phyloP scores from a whole-genome alignment of 1,140 invertebrate genomes.

The Temnothorax curvispinosus region DNA sequence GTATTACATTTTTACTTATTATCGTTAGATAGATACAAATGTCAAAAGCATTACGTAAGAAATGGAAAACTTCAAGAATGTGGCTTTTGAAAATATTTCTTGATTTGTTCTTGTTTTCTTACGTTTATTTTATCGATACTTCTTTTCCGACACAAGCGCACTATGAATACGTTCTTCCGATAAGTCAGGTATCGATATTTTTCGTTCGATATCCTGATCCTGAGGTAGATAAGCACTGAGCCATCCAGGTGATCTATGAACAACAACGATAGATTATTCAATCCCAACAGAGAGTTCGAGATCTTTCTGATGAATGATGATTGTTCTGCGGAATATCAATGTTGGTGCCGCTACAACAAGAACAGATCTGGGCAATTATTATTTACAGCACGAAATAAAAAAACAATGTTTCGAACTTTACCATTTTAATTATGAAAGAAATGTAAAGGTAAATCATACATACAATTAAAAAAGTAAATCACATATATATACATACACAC shows the following conservation, averaged over 20 bases:
- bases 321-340: slow-evolving; percentile 45
- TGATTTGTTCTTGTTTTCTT: not conserved
- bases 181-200: slow-evolving; percentile 45
- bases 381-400: slow-evolving; percentile 35
- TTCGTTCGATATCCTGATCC: slow-evolving; percentile 48
- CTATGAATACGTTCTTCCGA: slow-evolving; percentile 34
- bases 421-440: not conserved
- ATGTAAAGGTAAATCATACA: slow-evolving; percentile 4
- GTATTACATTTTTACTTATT: not conserved
- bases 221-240: slow-evolving; percentile 56
- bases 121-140: slow-evolving; percentile 34
- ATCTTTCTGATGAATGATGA: slow-evolving; percentile 41
- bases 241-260: slow-evolving; percentile 57
- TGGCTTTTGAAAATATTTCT: slow-evolving; percentile 12
- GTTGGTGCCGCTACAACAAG: slow-evolving; percentile 51
- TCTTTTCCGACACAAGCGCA: slow-evolving; percentile 15
- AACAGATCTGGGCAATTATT: slow-evolving; percentile 57
- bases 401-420: not conserved
- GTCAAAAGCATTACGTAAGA: not conserved
- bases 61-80: not conserved
- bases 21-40: not conserved
- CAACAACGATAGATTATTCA: slow-evolving; percentile 44
- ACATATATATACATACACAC: not conserved
- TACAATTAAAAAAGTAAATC: slow-evolving; percentile 12
- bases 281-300: slow-evolving; percentile 38